Evolutionary conservation across 1,140 invertebrate species (phyloP), one percentile per base, ranked within the genome.

Genomic region (Drosophila pallidifrons): DNA sequence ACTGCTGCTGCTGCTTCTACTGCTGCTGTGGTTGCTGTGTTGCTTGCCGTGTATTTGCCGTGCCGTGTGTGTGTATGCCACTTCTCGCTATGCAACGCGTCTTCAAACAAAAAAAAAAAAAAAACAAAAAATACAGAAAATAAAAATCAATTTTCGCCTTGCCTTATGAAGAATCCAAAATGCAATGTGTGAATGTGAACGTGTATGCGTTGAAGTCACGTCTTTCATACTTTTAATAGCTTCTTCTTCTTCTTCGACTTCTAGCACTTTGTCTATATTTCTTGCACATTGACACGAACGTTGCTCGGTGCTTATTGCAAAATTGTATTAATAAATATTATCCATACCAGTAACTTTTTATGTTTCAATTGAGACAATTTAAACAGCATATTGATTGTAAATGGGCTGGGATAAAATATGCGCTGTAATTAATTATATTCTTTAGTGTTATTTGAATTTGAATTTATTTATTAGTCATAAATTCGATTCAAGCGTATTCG

Each of bases 91-190:
- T 46, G 49, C 65, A 69, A 41, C 25, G 35, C 20, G 38, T 54
- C 47, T 63, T 70, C 74, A 72, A 67, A 81, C 64, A 80, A 66
- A 67, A 70, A 57, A n/a, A n/a, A n/a, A n/a, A n/a, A n/a, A n/a
- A n/a, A n/a, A n/a, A n/a, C n/a, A n/a, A n/a, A 59, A 71, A 75
- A 76, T 64, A 85, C 32, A 32, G 7, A 32, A 10, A 38, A 38
- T 68, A 68, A 79, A 86, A 86, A 81, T 88, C 82, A 86, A 82
- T 87, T 82, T 82, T 46, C 60, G 20, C 20, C 54, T 77, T 69
- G 60, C 55, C 68, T 73, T 72, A 79, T 82, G 70, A 70, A 77
- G 45, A 28, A 47, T 55, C 43, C 65, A 66, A 61, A 43, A 45
- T 41, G 41, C 35, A 58, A 72, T 69, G 76, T 38, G 35, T 10